These are phyloP conservation scores for Ctenopoma kingsleyae DNA, from an alignment of 2,797 vertebrate species.

Conservation along the genomic window DNA sequence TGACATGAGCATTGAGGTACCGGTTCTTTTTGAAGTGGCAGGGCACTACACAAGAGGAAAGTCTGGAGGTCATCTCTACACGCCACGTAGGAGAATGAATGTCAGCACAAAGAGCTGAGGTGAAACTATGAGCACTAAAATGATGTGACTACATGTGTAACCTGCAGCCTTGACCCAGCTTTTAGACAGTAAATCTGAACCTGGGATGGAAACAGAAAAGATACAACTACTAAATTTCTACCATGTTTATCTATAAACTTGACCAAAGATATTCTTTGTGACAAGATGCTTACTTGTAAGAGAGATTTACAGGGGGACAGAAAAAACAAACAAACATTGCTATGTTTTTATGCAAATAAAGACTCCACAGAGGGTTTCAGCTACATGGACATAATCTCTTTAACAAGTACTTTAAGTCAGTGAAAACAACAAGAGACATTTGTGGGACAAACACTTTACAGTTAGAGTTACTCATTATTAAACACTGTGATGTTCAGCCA, in stretches of 20 bases:
- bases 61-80: conserved; percentile 47
- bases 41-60: conserved; percentile 60
- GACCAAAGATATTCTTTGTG: conserved; percentile 25
- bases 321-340: not conserved
- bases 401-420: conserved; percentile 30
- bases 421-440: conserved; percentile 20
- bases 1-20: conserved; percentile 69
- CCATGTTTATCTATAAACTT: conserved; percentile 47
- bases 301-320: conserved; percentile 47
- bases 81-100: conserved; percentile 15
- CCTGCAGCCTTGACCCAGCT: conserved; percentile 18
- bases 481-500: conserved; percentile 15
- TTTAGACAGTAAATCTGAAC: conserved; percentile 17
- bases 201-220: conserved; percentile 14
- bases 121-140: conserved; percentile 15
- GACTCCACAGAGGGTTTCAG: conserved; percentile 21
- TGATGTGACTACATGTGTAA: conserved; percentile 18
- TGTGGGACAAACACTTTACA: conserved; percentile 26
- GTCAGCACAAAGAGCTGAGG: conserved; percentile 55
- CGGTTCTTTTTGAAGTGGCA: conserved; percentile 69
- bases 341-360: conserved; percentile 6
- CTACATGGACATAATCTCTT: conserved; percentile 37
- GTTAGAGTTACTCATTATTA: conserved; percentile 18
- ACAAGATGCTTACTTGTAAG: conserved; percentile 24
- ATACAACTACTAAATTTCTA: conserved; percentile 49